phyloP scores from a whole-genome alignment of 2,113 vertebrate species.

The Eonycteris spelaea region DNA sequence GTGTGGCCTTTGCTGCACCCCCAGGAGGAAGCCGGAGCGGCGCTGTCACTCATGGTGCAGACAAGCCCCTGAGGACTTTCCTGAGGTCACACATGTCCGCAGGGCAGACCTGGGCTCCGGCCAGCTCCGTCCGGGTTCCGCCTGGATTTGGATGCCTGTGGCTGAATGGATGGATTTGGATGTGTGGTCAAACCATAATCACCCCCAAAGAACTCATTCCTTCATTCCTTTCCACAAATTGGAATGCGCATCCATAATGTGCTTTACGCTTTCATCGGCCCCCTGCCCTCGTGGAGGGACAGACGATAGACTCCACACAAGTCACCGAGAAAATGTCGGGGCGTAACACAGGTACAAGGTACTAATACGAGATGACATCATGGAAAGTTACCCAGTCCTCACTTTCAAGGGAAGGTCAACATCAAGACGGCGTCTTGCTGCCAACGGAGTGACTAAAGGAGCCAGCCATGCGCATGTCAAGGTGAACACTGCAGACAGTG shows the following conservation, averaged over 20 bases:
- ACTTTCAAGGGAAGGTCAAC: neutral
- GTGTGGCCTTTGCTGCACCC: neutral
- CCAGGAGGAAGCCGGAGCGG: neutral
- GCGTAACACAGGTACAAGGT: neutral
- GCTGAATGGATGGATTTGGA: neutral
- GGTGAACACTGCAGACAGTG: neutral
- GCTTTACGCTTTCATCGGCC: neutral
- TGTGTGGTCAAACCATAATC: neutral
- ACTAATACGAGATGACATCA: neutral
- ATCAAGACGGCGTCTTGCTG: neutral
- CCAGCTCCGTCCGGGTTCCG: accelerated
- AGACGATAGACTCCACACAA: neutral
- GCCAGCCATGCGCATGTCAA: neutral
- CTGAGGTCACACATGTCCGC: accelerated
- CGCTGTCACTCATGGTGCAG: neutral
- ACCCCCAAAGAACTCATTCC: neutral
- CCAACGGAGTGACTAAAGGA: neutral
- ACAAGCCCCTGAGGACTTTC: neutral
- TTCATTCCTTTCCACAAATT: neutral
- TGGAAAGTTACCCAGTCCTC: neutral
- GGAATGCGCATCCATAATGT: neutral
- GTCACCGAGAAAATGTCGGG: neutral
- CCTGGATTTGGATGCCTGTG: neutral
- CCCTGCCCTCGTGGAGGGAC: neutral
- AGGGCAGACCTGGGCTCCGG: neutral